Base-by-base conservation (phyloP, 2,797 vertebrate species). In the Centropyge bicolor region DNA sequence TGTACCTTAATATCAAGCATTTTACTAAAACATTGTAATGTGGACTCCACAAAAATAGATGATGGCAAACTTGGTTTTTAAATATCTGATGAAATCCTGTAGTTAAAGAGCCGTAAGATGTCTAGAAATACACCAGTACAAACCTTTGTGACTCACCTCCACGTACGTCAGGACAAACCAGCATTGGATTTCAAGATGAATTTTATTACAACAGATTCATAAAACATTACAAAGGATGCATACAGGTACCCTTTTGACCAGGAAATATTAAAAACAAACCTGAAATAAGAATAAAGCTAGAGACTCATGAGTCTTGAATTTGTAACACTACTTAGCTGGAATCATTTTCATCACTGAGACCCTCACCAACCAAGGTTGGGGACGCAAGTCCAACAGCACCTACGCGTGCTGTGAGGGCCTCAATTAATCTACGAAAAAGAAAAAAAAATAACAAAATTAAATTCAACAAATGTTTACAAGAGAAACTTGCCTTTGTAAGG, bases 341-440 rank as follows among this genome's bases (percentile, higher is more conserved):
- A 95, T 95, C 94, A 95, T 86, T 48, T 80, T 89, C 17, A 93
- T 94, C 91, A 96, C 94, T 92, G 97, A 95, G 96, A 96, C 98
- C 98, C 97, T 98, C 98, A 98, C 98, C 98, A 98, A 98, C 96
- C 96, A 96, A 86, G 79, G 97, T 97, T 98, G 98, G 98, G 98
- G 98, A 99, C 98, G 56, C 90, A 90, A 95, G 97, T 99, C 98
- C 98, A 99, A 99, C 98, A 99, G 98, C 98, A 98, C 96, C 76
- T 94, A 93, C 90, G 88, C 90, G 87, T 95, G 97, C 98, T 99
- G 97, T 96, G 97, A 99, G 97, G 97, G 97, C 96, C 96, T 96
- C 93, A 95, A 94, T 69, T 56, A 80, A 67, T 75, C 88, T 90
- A 93, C 60, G 92, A 95, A 92, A 74, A 89, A 87, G 16, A 67